phyloP scores from a whole-genome alignment of 23 tunicate genomes.

The Pegea sp. region DNA sequence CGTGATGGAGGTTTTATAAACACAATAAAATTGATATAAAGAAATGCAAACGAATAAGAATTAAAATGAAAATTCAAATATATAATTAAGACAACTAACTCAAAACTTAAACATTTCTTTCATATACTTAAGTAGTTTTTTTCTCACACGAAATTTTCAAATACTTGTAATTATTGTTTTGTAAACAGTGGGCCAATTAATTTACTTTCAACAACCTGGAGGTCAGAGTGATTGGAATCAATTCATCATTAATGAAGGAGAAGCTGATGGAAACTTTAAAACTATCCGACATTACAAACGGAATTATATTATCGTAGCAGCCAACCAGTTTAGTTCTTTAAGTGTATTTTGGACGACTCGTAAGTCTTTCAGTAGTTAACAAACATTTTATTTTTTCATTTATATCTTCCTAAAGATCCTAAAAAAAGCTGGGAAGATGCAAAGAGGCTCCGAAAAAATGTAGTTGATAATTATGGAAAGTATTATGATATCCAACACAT shows the following conservation, averaged over 20 bases:
- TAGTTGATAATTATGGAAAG: conserved; percentile 83
- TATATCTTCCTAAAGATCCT: background rate
- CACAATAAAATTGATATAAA: too few species aligned
- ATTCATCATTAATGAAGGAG: conserved; percentile 68
- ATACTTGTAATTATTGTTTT: too few species aligned
- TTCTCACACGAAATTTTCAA: too few species aligned
- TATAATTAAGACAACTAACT: background rate
- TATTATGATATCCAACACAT: conserved; percentile 79
- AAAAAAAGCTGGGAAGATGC: background rate
- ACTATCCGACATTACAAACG: conserved; percentile 40
- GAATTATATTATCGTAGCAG: conserved; percentile 65
- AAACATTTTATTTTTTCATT: too few species aligned
- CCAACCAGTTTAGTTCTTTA: conserved; percentile 52
- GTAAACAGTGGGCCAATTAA: conserved; percentile 66
- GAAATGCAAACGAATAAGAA: too few species aligned
- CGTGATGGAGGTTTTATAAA: conserved; percentile 69
- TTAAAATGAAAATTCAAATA: too few species aligned
- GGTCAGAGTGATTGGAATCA: conserved; percentile 67
- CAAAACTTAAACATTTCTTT: too few species aligned
- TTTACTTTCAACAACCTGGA: conserved; percentile 68
- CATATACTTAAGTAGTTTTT: too few species aligned
- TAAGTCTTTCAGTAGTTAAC: conserved; percentile 3
- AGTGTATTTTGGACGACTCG: conserved; percentile 82
- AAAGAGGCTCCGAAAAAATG: conserved; percentile 27
- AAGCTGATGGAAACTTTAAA: conserved; percentile 87